Percentiles rank a stretch among this genome's conserved stretches.
These are phyloP conservation scores for Columbina picui DNA, from an alignment of 2,113 vertebrate genomes.

Conservation along the genomic window DNA sequence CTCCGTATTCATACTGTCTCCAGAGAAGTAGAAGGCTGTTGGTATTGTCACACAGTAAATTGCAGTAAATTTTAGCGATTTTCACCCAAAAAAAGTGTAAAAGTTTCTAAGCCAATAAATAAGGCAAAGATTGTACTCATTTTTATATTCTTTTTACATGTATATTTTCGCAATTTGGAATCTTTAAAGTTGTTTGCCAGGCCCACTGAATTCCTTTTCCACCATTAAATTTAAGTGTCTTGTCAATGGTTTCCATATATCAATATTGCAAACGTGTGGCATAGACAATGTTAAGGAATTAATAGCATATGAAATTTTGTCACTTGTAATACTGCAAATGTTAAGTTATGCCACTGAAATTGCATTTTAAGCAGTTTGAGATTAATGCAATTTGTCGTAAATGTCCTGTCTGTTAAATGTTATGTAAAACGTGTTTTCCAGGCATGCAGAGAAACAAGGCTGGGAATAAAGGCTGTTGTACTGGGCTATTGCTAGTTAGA, in stretches of 20 bases:
- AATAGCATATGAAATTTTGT: slow-evolving; percentile 23
- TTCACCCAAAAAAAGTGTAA: background rate
- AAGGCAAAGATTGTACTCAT: background rate
- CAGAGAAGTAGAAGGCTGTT: background rate
- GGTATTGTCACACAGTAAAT: background rate
- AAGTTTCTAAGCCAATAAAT: background rate
- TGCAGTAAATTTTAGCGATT: background rate
- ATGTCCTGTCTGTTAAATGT: background rate
- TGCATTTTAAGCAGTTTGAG: background rate
- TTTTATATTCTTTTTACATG: background rate
- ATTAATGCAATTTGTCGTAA: background rate
- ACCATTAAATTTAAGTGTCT: background rate
- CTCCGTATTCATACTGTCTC: background rate
- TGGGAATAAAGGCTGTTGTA: background rate
- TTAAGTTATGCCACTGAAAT: background rate
- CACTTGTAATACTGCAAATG: background rate
- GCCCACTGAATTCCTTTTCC: background rate
- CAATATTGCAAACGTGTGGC: background rate
- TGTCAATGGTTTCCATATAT: background rate
- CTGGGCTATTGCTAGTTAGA: background rate
- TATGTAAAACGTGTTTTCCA: background rate
- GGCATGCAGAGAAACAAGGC: background rate
- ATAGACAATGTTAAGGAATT: background rate
- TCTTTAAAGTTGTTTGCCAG: background rate
- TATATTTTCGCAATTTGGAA: background rate